Evolutionary conservation across 1,140 invertebrate species (phyloP).

Genomic region (Drosophila tani): DNA sequence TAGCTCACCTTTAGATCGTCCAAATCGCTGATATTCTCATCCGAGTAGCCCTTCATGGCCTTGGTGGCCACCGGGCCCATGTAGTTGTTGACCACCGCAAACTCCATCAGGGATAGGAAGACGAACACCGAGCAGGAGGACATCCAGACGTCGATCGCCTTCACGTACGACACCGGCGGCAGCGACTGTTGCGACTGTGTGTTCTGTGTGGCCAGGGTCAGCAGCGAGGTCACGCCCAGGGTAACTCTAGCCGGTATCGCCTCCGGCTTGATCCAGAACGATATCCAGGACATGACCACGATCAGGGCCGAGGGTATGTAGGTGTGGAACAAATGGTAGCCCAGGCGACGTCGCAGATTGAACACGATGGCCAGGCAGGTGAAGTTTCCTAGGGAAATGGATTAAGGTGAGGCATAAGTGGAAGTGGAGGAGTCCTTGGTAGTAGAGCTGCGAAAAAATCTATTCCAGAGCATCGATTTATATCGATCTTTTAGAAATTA

Average conservation of each 20-base stretch:
- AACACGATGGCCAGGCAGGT: conserved; percentile 95
- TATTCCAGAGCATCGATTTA: too few relatives aligned
- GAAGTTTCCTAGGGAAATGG: conserved; percentile 89
- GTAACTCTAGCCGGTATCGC: conserved; percentile 89
- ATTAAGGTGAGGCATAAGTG: neutral
- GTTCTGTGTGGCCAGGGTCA: conserved; percentile 95
- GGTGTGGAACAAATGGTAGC: conserved; percentile 95
- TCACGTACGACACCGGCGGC: conserved; percentile 95
- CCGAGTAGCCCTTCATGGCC: conserved; percentile 95
- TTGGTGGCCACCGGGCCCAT: conserved; percentile 95
- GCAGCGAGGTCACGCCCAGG: conserved; percentile 91
- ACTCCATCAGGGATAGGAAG: conserved; percentile 96
- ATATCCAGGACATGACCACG: conserved; percentile 97
- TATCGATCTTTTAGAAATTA: too few relatives aligned
- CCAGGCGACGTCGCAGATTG: conserved; percentile 91
- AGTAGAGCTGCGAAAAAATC: too few relatives aligned
- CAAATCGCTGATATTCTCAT: conserved; percentile 92
- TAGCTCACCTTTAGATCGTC: conserved; percentile 90
- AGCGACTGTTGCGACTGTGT: conserved; percentile 95
- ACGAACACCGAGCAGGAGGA: conserved; percentile 96
- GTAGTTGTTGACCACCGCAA: conserved; percentile 96
- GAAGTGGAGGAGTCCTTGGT: neutral
- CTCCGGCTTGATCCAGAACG: conserved; percentile 97
- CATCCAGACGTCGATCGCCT: conserved; percentile 97
- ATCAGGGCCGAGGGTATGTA: conserved; percentile 96